phyloP scores from a whole-genome alignment of 1,140 invertebrate species.

The Musca domestica region DNA sequence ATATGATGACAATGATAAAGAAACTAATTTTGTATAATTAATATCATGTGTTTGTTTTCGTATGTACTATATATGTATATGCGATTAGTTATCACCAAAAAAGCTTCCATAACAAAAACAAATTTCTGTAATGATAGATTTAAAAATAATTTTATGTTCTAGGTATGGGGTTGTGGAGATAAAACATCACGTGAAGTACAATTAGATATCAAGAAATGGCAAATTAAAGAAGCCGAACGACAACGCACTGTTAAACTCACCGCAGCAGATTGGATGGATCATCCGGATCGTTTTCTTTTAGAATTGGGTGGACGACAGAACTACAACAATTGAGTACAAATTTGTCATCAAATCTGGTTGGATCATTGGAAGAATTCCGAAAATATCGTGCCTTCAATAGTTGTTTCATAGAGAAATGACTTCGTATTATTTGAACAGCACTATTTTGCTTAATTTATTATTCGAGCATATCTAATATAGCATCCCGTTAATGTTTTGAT shows the following conservation, averaged over 20 bases:
- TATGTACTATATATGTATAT: background rate
- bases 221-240: slow-evolving; percentile 80
- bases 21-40: no score
- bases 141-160: slow-evolving; percentile 17
- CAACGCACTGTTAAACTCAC: slow-evolving; percentile 78
- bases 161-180: slow-evolving; percentile 87
- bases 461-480: no score
- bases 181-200: slow-evolving; percentile 71
- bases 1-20: background rate
- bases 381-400: no score
- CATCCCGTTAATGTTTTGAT: no score
- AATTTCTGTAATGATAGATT: background rate
- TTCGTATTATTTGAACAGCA: no score
- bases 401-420: no score
- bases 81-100: slow-evolving; percentile 12
- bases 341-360: no score
- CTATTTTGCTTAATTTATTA: no score
- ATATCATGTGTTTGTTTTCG: background rate
- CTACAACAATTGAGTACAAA: slow-evolving; percentile 60
- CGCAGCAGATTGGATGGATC: slow-evolving; percentile 83
- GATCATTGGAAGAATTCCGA: no score
- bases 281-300: slow-evolving; percentile 82
- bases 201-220: slow-evolving; percentile 86
- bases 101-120: slow-evolving; percentile 20
- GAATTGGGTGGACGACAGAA: slow-evolving; percentile 78